Evolutionary conservation across 2,888 invertebrate species (phyloP).

Genomic region (Caenorhabditis afra): DNA sequence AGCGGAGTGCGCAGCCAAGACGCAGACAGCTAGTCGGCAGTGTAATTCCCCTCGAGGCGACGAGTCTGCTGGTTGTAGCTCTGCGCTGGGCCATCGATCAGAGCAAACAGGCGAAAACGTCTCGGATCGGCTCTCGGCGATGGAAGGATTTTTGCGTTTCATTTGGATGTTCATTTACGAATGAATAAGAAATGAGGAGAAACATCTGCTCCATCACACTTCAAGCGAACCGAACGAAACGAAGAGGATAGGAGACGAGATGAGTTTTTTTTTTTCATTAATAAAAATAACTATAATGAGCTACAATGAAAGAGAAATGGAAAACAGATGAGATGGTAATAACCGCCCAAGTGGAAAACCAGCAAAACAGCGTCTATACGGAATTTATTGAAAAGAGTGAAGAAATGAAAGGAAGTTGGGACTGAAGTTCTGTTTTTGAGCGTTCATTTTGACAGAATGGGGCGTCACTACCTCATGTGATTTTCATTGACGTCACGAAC

Average conservation of each 20-base stretch:
- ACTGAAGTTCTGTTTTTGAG: no score
- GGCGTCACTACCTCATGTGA: no score
- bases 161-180: no score
- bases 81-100: conserved; percentile 45
- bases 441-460: no score
- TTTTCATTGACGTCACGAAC: conserved; percentile 2
- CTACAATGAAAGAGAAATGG: neutral
- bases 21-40: conserved; percentile 24
- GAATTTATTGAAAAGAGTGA: neutral
- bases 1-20: conserved; percentile 24
- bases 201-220: no score
- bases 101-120: conserved; percentile 29
- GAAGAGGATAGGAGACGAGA: no score
- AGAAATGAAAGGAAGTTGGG: no score
- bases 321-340: conserved; percentile 1
- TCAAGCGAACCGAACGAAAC: no score
- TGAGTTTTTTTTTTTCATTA: neutral
- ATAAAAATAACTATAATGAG: neutral
- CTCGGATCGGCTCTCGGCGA: neutral
- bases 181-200: no score
- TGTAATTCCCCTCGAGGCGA: conserved; percentile 50
- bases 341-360: neutral
- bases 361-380: neutral
- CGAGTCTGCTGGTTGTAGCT: conserved; percentile 18
- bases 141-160: no score